Evolutionary conservation across 2,797 vertebrate genomes (phyloP).

Genomic region (Mormyrops attenuatus): DNA sequence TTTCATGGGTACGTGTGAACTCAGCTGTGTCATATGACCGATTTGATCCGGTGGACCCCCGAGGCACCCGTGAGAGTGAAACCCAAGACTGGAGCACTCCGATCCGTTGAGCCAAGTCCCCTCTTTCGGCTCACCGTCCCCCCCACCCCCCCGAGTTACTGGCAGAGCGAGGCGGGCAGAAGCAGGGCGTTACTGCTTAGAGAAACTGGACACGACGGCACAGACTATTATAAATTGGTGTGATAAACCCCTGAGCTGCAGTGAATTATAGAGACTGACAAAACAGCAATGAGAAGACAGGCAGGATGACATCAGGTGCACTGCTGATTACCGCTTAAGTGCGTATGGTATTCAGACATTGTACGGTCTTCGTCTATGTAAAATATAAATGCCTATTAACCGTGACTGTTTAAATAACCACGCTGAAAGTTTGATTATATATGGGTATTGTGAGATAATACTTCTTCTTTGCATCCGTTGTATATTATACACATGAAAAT

Average conservation of each 20-base stretch:
- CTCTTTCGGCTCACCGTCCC: background rate
- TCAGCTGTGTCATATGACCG: background rate
- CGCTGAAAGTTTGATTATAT: background rate
- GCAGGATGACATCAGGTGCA: background rate
- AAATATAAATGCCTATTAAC: background rate
- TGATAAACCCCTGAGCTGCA: background rate
- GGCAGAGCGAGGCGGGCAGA: background rate
- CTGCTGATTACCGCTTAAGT: background rate
- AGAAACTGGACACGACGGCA: background rate
- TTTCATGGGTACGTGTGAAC: background rate
- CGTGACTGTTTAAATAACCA: background rate
- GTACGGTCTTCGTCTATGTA: background rate
- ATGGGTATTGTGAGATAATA: background rate
- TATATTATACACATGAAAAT: background rate
- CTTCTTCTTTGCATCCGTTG: background rate
- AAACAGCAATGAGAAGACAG: background rate
- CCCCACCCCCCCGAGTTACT: background rate
- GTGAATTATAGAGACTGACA: background rate
- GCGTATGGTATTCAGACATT: background rate
- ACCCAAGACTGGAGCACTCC: background rate
- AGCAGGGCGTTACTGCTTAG: background rate
- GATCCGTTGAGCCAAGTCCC: background rate
- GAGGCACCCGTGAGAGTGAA: background rate
- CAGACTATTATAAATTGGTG: background rate
- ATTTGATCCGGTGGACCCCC: background rate